Percentiles rank a stretch among this genome's conserved stretches.
phyloP scores from a whole-genome alignment of 2,113 vertebrate species.

The Peucedramus taeniatus region DNA sequence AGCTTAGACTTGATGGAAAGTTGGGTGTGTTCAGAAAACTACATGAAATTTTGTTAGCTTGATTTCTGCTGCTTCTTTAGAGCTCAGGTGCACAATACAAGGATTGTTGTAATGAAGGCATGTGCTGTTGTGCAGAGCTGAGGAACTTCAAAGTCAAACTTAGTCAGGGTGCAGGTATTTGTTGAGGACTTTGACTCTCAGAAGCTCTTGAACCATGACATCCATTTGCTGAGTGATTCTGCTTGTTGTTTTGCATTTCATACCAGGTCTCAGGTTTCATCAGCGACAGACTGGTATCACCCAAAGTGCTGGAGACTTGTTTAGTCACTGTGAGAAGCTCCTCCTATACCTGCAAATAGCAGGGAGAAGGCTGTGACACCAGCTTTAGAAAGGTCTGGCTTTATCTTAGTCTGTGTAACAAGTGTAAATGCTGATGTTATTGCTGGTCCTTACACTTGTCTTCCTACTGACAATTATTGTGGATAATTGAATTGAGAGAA shows the following conservation, averaged over 20 bases:
- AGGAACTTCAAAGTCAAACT: background rate
- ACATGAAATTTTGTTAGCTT: background rate
- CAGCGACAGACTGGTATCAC: background rate
- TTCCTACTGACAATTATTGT: background rate
- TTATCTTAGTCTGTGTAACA: background rate
- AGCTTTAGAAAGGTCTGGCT: background rate
- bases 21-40: background rate
- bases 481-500: background rate
- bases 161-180: background rate
- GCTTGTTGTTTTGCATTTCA: background rate
- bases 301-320: background rate
- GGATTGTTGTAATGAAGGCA: background rate
- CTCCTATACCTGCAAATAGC: background rate
- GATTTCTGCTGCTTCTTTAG: background rate
- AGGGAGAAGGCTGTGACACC: background rate
- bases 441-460: background rate
- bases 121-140: background rate
- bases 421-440: background rate
- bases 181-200: background rate
- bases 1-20: background rate
- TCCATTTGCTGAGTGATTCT: background rate
- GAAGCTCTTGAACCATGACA: background rate
- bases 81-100: background rate
- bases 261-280: background rate
- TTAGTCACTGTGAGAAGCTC: background rate